Conservation (phyloP, 2,113 vertebrate genomes). For the Zapus hudsonius region DNA sequence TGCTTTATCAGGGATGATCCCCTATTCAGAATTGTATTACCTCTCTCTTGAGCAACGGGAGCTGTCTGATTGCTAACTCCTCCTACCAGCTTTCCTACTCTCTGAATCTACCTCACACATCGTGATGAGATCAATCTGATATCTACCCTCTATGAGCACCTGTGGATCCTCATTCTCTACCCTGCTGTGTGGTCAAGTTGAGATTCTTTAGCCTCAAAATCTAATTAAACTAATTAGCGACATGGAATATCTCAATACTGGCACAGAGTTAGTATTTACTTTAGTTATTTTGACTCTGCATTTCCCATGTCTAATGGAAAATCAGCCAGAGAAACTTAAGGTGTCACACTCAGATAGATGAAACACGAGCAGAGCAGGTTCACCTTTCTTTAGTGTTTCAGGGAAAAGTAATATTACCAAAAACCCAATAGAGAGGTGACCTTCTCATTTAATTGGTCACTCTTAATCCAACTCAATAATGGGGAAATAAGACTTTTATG, state of each 20-base stretch:
- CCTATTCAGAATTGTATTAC: background rate
- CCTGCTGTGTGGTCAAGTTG: background rate
- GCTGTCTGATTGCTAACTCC: background rate
- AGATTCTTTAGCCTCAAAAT: background rate
- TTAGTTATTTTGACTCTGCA: background rate
- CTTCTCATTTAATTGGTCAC: background rate
- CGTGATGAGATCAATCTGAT: background rate
- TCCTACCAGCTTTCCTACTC: background rate
- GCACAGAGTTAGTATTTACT: no score
- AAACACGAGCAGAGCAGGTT: background rate
- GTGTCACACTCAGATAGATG: background rate
- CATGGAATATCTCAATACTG: background rate
- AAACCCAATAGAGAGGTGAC: background rate
- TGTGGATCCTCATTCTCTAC: background rate
- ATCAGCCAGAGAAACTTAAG: background rate
- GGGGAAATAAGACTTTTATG: background rate
- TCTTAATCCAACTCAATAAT: background rate
- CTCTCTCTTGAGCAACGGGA: background rate
- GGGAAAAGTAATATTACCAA: background rate
- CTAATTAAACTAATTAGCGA: background rate
- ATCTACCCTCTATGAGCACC: background rate
- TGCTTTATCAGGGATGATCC: background rate
- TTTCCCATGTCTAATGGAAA: background rate
- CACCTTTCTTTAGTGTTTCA: background rate
- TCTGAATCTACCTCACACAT: background rate